Base-by-base conservation (phyloP, 2,888 invertebrate species). In the Crocallis elinguaria region DNA sequence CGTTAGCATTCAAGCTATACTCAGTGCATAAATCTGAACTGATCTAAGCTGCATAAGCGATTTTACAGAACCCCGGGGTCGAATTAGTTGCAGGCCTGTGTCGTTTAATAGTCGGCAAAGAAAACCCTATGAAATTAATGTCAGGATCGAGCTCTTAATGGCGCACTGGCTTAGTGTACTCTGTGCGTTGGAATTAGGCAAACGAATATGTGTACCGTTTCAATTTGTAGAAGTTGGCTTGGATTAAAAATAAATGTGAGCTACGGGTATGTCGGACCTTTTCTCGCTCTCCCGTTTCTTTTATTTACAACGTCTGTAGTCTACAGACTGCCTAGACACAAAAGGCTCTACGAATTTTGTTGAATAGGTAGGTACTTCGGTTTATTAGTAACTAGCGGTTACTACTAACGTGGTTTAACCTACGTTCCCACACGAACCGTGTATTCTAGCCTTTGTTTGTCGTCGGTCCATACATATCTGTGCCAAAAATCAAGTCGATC, bases 121-220 rank as follows among this genome's bases (percentile, higher is more conserved):
- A 86, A 84, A 85, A 79, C 75, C 76, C 79, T 80, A 82, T 85
- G 82, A 85, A 86, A 80, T 84, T 82, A 87, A 86, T 82, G 82
- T 77, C 70, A 70, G 74, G 71, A 77, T 78, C 67, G 68, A 69
- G 49, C 48, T 36, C 62, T 67, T 73, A 73, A 74, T 67, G 66
- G 71, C 51, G 63, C 56, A 54, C 57, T 58, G 55, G 56, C 52
- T 60, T 65, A 57, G 52, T 38, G 35, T 50, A 37, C 36, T 23
- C 37, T 21, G 30, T 37, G 29, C 14, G 3, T 13, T 4, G 14
- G 29, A 32, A 43, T 36, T 49, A 43, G 16, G 12, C 30, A 17
- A 27, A 37, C 35, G 49, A 33, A 29, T 39, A 14, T 14, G 12
- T 23, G 30, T 14, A 38, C 43, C 42, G 27, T 33, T 27, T 33